Conservation (phyloP, 2,888 invertebrate genomes). For the Frankliniella fusca region DNA sequence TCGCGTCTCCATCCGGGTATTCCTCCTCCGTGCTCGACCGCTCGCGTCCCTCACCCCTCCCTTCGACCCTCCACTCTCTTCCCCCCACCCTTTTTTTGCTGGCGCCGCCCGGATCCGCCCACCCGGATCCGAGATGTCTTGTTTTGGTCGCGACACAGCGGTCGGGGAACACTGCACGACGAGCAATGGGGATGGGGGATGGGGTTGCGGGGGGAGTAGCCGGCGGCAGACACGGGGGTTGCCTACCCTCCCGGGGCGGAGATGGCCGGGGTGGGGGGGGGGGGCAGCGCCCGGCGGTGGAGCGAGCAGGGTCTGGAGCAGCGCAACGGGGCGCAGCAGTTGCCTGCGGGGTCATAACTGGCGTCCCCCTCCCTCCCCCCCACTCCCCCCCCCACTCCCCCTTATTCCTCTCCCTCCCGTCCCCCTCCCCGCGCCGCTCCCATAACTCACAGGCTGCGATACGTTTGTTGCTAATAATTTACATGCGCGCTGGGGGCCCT, state of each 20-base stretch:
- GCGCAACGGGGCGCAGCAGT: neutral
- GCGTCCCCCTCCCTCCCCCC: neutral
- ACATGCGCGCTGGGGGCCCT: neutral
- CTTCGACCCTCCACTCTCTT: neutral
- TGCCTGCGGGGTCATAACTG: conserved; percentile 11
- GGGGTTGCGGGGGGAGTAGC: neutral
- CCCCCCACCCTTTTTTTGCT: neutral
- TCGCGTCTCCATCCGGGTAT: neutral
- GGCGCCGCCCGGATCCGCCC: neutral
- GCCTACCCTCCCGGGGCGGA: neutral
- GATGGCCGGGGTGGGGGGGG: neutral
- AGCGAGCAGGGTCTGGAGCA: neutral
- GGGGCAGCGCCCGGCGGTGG: neutral
- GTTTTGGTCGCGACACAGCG: neutral
- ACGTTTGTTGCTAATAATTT: conserved; percentile 26
- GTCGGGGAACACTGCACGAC: neutral
- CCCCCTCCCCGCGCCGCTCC: neutral
- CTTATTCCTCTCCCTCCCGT: neutral
- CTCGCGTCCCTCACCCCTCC: neutral
- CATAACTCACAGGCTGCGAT: conserved; percentile 19
- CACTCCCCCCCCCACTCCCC: neutral
- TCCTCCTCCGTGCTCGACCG: neutral
- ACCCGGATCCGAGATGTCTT: neutral
- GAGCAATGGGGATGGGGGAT: neutral
- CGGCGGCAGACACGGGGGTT: neutral